Base-by-base conservation (phyloP, 2,888 invertebrate genomes). In the Spilarctia lutea region DNA sequence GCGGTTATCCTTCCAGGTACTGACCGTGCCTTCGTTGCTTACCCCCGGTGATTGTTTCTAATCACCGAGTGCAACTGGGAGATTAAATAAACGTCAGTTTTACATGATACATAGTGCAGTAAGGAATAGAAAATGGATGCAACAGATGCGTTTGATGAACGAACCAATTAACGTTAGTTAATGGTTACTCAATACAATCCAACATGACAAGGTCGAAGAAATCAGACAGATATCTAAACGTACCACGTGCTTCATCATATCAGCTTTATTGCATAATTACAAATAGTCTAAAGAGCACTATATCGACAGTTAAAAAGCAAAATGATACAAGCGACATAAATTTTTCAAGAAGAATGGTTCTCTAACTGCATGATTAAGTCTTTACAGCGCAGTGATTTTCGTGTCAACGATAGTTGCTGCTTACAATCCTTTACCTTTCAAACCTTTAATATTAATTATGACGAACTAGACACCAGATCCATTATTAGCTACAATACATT, bases 181-280 rank as follows among this genome's bases (percentile, higher is more conserved):
- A 75, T 73, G n/a, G 79, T 85, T 83, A 83, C 75, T 78, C 77
- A 79, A 83, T 7, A 30, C 30, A 63, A 30, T 8, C 56, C 77
- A 75, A 81, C 75, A 77, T 30, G 74, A 77, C 81, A 83, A 85
- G 84, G 84, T 79, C 75, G 79, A 77, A 79, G 81, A 82, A 84
- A 85, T 85, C 84, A 76, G 81, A 68, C 78, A 65, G 74, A 68
- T 74, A 75, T 65, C 74, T 78, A 77, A 35, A 60, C 20, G 27
- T 6, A 8, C 39, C 60, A 63, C 27, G 60, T 60, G 63, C 27
- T 48, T 24, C 42, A 65, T 45, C 24, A 45, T 39, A 60, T 60
- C 70, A 33, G 20, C 33, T 68, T 52, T 52, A 45, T 60, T 70
- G 27, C 60, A 60, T 68, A 48, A 33, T 48, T 68, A 48, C 30